These are phyloP conservation scores for Pachymerium ferrugineum DNA, from an alignment of 2,888 invertebrate genomes.

Conservation along the genomic window DNA sequence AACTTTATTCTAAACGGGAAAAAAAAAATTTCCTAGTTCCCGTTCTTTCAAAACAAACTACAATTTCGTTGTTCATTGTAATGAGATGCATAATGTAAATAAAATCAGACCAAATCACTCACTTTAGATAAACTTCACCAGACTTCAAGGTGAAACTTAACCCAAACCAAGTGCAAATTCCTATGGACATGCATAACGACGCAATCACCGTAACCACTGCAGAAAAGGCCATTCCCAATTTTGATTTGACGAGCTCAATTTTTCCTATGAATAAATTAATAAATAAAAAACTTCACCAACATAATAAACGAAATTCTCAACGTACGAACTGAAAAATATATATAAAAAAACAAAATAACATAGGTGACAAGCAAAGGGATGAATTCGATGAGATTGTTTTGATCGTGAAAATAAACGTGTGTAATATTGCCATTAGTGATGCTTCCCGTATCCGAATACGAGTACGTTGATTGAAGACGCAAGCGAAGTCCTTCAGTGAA, in stretches of 20 bases:
- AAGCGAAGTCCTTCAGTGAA: constrained; percentile 64
- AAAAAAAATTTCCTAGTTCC: no score
- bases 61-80: no score
- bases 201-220: constrained; percentile 74
- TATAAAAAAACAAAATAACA: constrained; percentile 77
- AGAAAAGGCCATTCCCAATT: constrained; percentile 76
- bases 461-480: constrained; percentile 38
- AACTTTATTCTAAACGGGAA: no score
- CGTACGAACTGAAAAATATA: constrained; percentile 84
- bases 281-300: neutral
- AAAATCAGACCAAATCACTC: constrained; percentile 11
- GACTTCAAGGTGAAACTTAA: constrained; percentile 44
- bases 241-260: constrained; percentile 86
- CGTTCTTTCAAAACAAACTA: neutral
- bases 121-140: constrained; percentile 43
- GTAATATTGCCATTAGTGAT: constrained; percentile 45
- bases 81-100: no score
- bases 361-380: constrained; percentile 80
- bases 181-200: constrained; percentile 85
- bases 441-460: constrained; percentile 7
- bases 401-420: constrained; percentile 84
- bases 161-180: constrained; percentile 49
- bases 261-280: constrained; percentile 54
- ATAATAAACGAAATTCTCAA: neutral
- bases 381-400: constrained; percentile 75